These are phyloP conservation scores for Petrocephalus zakoni DNA, from an alignment of 2,113 vertebrate genomes.

Conservation along the genomic window DNA sequence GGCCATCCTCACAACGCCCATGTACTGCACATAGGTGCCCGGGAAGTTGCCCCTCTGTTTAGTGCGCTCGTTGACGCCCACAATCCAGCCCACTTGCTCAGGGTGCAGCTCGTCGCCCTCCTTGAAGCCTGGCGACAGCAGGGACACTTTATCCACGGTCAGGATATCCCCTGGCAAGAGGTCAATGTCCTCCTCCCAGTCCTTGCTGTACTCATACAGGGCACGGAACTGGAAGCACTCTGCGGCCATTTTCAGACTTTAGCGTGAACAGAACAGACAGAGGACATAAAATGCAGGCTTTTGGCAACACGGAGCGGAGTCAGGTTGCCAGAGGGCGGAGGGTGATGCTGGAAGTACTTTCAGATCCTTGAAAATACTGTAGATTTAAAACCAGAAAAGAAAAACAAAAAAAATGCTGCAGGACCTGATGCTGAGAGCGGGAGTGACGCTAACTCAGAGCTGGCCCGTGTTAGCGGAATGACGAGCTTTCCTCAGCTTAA, in stretches of 20 bases:
- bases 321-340: neutral
- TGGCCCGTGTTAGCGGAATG: constrained; percentile 55
- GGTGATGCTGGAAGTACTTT: neutral
- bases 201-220: constrained; percentile 76
- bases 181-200: constrained; percentile 86
- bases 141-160: constrained; percentile 77
- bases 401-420: constrained; percentile 51
- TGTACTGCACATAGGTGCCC: constrained; percentile 83
- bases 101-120: constrained; percentile 77
- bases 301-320: neutral
- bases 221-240: constrained; percentile 86
- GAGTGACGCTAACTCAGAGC: constrained; percentile 41
- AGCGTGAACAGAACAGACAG: constrained; percentile 30
- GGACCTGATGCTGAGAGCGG: constrained; percentile 17
- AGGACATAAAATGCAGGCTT: constrained; percentile 31
- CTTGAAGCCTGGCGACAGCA: constrained; percentile 73
- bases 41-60: constrained; percentile 89
- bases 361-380: constrained; percentile 25
- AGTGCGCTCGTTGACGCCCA: constrained; percentile 83
- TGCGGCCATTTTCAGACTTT: constrained; percentile 55
- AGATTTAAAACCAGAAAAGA: constrained; percentile 41
- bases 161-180: constrained; percentile 78
- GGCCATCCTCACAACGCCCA: constrained; percentile 72
- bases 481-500: constrained; percentile 75
- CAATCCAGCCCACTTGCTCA: constrained; percentile 79